Evolutionary conservation across 2,888 invertebrate genomes (phyloP).

Genomic region (Apotomis turbidana): DNA sequence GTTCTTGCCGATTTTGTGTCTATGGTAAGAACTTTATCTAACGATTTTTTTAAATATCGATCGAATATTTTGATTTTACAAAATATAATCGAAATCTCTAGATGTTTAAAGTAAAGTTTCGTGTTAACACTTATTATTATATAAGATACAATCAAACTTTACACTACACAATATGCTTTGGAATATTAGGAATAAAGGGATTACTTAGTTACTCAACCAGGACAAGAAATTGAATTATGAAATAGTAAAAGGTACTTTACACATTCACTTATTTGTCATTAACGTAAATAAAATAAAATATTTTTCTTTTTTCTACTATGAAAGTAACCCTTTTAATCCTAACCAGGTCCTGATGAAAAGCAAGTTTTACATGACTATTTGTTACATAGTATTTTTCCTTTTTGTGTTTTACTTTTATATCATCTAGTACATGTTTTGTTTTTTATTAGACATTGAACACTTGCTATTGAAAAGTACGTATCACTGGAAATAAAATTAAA

Average conservation of each 20-base stretch:
- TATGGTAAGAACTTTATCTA: slow-evolving; percentile 26
- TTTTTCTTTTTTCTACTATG: no score
- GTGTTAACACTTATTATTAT: not conserved
- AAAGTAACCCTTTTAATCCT: slow-evolving; percentile 2
- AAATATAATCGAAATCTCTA: slow-evolving; percentile 22
- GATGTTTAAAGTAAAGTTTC: slow-evolving; percentile 9
- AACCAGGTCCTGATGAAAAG: not conserved
- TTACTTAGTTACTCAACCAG: not conserved
- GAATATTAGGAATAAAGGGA: slow-evolving; percentile 10
- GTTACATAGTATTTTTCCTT: no score
- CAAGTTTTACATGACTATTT: not conserved
- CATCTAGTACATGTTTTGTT: not conserved
- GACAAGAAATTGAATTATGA: no score
- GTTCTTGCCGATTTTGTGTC: slow-evolving; percentile 12
- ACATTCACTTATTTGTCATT: no score
- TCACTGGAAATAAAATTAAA: no score
- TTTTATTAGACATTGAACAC: not conserved
- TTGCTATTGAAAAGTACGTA: no score
- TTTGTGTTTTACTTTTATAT: no score
- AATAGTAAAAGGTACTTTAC: no score
- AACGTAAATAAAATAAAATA: no score
- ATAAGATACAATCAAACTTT: slow-evolving; percentile 13
- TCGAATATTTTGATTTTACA: slow-evolving; percentile 26
- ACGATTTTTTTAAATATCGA: slow-evolving; percentile 13
- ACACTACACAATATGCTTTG: not conserved